Base-by-base conservation (phyloP, 2,888 invertebrate species). In the Phania funesta region DNA sequence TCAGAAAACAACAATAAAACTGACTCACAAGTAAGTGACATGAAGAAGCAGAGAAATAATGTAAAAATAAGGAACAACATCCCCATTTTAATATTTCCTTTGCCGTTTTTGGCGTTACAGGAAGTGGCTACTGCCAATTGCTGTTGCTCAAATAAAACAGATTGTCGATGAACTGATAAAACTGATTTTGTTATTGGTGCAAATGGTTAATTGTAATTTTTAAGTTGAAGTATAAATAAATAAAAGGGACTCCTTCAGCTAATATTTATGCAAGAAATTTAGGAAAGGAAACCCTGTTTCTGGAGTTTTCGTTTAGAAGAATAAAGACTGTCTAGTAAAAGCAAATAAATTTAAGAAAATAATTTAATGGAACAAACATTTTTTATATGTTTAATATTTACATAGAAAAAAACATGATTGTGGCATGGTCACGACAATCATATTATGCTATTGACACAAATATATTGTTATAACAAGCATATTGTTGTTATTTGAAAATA, bases 191-290 rank as follows among this genome's bases (percentile, higher is more conserved):
- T 73, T 73, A 54, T 35, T 77, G 38, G 41, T 71, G 32, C 52
- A 75, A 80, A 58, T 64, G 44, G 64, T 78, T 82, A 82, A 82
- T 82, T 82, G 82, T 64, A 50, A 78, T 78, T 77, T 81, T 82
- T 65, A 74, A 70, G 50, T 74, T 74, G 48, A 48, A 41, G 26
- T 44, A 13, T 0, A 38, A 68, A 70, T 38, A 32, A 58, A 74
- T 64, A n/a, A n/a, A n/a, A n/a, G n/a, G n/a, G 8, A 20, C 26
- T 13, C 60, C 48, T 38, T 68, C 35, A n/a, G n/a, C n/a, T 35
- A 32, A 67, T 73, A 50, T 26, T 60, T 62, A 26, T 26, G 26
- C 26, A 26, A 3, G 26, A 26, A 26, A n/a, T n/a, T n/a, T n/a
- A n/a, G n/a, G n/a, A n/a, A n/a, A n/a, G n/a, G n/a, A n/a, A n/a